Conservation (phyloP, 2,888 invertebrate genomes). For the Petrolisthes manimaculis region DNA sequence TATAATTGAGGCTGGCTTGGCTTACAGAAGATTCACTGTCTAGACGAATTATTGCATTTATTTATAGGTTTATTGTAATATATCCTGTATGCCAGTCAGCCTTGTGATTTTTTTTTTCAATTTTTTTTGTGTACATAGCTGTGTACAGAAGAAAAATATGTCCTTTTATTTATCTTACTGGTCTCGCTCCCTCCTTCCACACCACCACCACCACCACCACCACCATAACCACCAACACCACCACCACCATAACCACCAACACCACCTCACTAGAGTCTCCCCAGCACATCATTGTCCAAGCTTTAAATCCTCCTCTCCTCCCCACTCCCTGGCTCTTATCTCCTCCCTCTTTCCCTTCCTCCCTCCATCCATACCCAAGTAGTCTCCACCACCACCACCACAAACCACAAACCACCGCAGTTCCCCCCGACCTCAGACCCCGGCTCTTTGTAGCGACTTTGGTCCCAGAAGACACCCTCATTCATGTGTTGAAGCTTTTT, state of each 20-base stretch:
- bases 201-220: background rate
- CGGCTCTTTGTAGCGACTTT: constrained; percentile 49
- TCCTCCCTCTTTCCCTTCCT: constrained; percentile 16
- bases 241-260: background rate
- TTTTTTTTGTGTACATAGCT: constrained; percentile 58
- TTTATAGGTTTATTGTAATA: constrained; percentile 53
- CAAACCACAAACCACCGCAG: background rate
- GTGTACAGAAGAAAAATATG: constrained; percentile 59
- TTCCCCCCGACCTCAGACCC: constrained; percentile 35
- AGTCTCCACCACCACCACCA: constrained; percentile 19
- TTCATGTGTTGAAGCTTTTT: constrained; percentile 25
- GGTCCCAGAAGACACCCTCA: constrained; percentile 44
- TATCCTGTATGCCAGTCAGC: constrained; percentile 55
- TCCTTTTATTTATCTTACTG: constrained; percentile 62
- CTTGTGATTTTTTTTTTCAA: constrained; percentile 27
- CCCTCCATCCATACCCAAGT: background rate
- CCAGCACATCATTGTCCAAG: constrained; percentile 49
- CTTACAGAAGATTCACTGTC: constrained; percentile 55
- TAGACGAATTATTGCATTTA: constrained; percentile 64
- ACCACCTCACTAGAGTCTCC: constrained; percentile 49
- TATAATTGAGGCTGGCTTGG: constrained; percentile 57
- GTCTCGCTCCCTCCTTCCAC: constrained; percentile 28
- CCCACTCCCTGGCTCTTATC: constrained; percentile 47
- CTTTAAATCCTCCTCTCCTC: constrained; percentile 47
- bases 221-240: no score